Percentiles rank a stretch among this genome's conserved stretches.
These are phyloP conservation scores for Sarotherodon lohbergeri DNA, from an alignment of 2,113 vertebrate species.

Conservation along the genomic window DNA sequence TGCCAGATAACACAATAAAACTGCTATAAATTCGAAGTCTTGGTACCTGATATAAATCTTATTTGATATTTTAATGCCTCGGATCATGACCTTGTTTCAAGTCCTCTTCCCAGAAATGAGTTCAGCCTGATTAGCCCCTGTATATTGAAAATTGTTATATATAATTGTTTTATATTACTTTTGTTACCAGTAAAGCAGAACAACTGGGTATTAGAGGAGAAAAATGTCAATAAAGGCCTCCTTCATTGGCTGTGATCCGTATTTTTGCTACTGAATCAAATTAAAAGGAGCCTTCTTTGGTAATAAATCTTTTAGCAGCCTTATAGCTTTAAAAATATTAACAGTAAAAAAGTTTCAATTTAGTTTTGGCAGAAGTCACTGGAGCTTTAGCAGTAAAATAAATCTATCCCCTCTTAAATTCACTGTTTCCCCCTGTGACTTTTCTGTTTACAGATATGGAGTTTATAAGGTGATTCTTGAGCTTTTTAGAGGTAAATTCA, in stretches of 20 bases:
- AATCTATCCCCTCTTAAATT: background rate
- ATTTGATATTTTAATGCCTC: background rate
- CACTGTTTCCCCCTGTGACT: background rate
- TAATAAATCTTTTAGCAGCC: background rate
- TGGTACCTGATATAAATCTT: background rate
- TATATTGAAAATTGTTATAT: background rate
- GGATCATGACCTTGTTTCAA: background rate
- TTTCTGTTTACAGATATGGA: background rate
- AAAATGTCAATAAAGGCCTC: background rate
- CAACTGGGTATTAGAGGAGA: background rate
- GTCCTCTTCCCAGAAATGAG: background rate
- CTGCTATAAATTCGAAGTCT: background rate
- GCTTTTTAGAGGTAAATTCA: background rate
- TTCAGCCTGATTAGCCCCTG: rapidly evolving
- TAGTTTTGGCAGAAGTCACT: background rate
- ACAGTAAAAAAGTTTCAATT: background rate
- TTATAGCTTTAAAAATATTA: background rate
- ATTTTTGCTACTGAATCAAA: background rate
- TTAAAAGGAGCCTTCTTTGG: background rate
- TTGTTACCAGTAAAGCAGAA: background rate
- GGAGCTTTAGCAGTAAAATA: background rate
- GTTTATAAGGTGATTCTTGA: background rate
- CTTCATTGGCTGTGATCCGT: background rate
- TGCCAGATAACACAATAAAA: background rate
- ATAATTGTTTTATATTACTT: background rate